Evolutionary conservation across 2,113 vertebrate species (phyloP), one percentile per base, ranked within the genome.

Genomic region (Rhagologus leucostigma): DNA sequence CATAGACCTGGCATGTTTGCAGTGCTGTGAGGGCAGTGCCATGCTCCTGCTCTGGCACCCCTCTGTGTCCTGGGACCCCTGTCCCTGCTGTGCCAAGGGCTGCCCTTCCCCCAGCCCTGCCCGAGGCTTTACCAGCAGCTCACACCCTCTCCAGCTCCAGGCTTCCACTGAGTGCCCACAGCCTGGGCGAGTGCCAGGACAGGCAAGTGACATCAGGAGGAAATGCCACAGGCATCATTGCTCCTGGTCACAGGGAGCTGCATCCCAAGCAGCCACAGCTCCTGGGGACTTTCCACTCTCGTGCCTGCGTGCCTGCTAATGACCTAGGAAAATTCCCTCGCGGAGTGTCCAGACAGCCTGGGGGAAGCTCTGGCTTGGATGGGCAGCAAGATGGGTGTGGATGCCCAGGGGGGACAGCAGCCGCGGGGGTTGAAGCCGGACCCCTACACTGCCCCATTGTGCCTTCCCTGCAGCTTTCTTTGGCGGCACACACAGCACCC

Each of bases 251-350:
- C 86, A 76, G 84, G 26, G 76, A 84, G 32, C 63, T 50, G 63
- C 1, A 8, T 57, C 88, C 39, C 63, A 49, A 22, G 88, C 75
- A 74, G 50, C 29, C 67, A 26, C 63, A 53, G 37, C 21, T 96
- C 63, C 42, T 86, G 95, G 95, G 88, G 83, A 97, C 83, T 97
- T 97, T 96, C 96, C 95, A 95, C 73, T 94, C 79, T 0, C 5
- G 35, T 70, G 55, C 14, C 62, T 88, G 33, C 3, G 24, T 70
- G 59, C 10, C 57, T 88, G 33, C 13, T 80, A 50, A 55, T 41
- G 47, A 49, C 44, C 16, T 63, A 2, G 85, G 57, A 84, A 95
- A 96, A 95, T 19, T 92, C 57, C 87, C 5, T 44, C 0, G 17
- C 21, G 1, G 37, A 79, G 11, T 5, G 59, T 70, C 39, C 56